Evolutionary conservation across 2,113 vertebrate species (phyloP).

Genomic region (Theristicus caerulescens): DNA sequence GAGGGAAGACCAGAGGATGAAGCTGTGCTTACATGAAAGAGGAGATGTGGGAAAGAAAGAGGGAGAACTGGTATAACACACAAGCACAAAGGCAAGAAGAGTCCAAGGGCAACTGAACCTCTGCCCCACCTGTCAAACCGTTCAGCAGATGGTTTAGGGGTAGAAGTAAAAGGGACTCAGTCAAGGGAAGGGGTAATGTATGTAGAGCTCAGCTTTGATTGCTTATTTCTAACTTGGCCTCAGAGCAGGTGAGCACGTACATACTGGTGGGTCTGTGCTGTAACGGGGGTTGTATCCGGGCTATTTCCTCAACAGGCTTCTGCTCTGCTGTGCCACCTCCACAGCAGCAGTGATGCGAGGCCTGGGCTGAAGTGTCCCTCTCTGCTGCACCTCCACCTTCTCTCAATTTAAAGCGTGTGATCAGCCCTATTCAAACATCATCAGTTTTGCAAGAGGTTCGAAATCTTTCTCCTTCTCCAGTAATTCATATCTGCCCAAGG

Average conservation of each 20-base stretch:
- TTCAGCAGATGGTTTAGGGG: not conserved
- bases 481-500: not conserved
- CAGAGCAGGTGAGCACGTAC: not conserved
- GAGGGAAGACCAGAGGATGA: not conserved
- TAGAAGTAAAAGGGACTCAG: not conserved
- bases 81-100: not conserved
- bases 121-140: not conserved
- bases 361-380: not conserved
- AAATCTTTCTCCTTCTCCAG: not conserved
- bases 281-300: not conserved
- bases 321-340: not conserved
- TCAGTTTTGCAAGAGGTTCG: not conserved
- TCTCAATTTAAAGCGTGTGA: not conserved
- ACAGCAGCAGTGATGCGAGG: not conserved
- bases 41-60: not conserved
- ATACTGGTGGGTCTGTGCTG: not conserved
- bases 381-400: not conserved
- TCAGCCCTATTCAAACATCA: not conserved
- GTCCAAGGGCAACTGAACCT: not conserved
- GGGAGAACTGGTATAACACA: not conserved
- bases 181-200: not conserved
- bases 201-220: not conserved
- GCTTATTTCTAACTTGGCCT: not conserved
- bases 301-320: not conserved
- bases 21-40: not conserved